Evolutionary conservation across 2,797 vertebrate genomes (phyloP).

Genomic region (Clarias laeviceps): DNA sequence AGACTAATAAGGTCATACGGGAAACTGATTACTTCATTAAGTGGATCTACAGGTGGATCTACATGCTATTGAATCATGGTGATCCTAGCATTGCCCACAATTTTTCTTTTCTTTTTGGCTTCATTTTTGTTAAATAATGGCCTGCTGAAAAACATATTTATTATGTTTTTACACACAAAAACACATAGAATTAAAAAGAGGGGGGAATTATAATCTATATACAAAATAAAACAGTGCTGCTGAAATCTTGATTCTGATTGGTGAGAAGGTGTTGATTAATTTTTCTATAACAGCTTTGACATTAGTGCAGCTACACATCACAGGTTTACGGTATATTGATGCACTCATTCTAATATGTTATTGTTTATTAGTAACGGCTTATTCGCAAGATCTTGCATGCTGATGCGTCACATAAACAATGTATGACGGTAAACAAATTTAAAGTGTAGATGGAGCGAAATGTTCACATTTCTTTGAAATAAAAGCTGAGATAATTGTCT

Average conservation of each 20-base stretch:
- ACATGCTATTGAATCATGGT: too few species aligned
- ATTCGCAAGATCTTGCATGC: neutral
- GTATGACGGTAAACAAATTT: neutral
- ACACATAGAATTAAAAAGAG: too few species aligned
- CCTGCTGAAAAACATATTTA: too few species aligned
- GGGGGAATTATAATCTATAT: too few species aligned
- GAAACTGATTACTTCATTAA: too few species aligned
- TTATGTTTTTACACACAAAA: too few species aligned
- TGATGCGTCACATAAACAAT: neutral
- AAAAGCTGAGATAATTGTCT: neutral
- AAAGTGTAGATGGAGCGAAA: neutral
- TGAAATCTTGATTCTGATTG: neutral
- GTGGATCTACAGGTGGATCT: too few species aligned
- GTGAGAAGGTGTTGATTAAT: neutral
- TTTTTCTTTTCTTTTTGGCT: too few species aligned
- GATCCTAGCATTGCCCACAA: too few species aligned
- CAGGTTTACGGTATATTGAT: neutral
- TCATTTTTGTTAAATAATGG: too few species aligned
- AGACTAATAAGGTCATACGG: too few species aligned
- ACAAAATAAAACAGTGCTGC: neutral
- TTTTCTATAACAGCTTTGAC: neutral
- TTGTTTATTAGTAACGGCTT: neutral
- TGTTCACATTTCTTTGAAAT: neutral
- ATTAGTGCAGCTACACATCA: neutral
- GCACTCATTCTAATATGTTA: neutral